Evolutionary conservation across 2,888 invertebrate species (phyloP).

Genomic region (Nasonia oneida): DNA sequence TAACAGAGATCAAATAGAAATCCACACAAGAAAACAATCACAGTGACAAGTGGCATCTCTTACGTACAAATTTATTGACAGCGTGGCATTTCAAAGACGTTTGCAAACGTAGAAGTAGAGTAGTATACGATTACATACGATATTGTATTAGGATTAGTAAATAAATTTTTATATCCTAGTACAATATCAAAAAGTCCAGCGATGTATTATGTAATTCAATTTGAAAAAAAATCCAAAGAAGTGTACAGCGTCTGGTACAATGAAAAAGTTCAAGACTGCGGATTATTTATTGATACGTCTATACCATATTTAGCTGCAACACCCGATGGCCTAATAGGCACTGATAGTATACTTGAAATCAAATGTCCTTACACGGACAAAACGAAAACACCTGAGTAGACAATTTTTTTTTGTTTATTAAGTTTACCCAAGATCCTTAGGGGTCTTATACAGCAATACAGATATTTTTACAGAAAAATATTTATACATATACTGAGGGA

Average conservation of each 20-base stretch:
- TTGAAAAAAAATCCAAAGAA: conserved; percentile 56
- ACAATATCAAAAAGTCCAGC: not conserved
- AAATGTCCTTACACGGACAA: not conserved
- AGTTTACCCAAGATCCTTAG: no score
- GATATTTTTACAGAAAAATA: no score
- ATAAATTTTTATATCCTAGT: conserved; percentile 49
- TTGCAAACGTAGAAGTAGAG: conserved; percentile 36
- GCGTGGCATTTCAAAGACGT: conserved; percentile 63
- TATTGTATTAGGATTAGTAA: conserved; percentile 22
- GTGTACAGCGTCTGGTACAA: conserved; percentile 31
- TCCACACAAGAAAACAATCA: conserved; percentile 58
- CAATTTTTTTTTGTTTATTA: no score
- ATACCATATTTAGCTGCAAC: conserved; percentile 58
- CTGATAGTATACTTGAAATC: conserved; percentile 53
- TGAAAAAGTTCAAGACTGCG: conserved; percentile 40
- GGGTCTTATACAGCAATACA: no score
- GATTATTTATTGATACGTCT: conserved; percentile 61
- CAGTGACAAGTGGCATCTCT: conserved; percentile 53
- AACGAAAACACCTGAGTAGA: not conserved
- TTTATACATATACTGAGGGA: no score
- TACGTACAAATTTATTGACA: conserved; percentile 60
- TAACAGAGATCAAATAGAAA: conserved; percentile 49
- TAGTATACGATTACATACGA: conserved; percentile 16
- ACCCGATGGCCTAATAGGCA: conserved; percentile 63
- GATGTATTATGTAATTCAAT: conserved; percentile 57